These are phyloP conservation scores for Lepidostoma basale DNA, from an alignment of 1,140 invertebrate genomes.

Conservation along the genomic window DNA sequence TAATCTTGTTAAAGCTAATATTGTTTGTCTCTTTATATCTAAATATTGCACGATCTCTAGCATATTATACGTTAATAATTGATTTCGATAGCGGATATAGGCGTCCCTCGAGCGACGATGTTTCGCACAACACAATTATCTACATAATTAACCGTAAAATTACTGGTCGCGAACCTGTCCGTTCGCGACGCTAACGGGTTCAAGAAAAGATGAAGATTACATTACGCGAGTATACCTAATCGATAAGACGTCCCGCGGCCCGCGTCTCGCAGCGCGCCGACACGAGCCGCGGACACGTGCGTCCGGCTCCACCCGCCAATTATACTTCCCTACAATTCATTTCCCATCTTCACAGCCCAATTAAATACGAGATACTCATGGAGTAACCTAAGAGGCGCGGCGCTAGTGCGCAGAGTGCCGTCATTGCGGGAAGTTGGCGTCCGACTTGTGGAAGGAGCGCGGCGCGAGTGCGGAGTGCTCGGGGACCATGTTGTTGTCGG, in stretches of 20 bases:
- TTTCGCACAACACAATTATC: slow-evolving; percentile 6
- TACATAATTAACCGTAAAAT: slow-evolving; percentile 11
- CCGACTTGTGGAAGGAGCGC: slow-evolving; percentile 80
- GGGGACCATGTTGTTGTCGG: slow-evolving; percentile 80
- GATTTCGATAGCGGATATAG: slow-evolving; percentile 34
- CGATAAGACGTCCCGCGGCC: too few relatives aligned
- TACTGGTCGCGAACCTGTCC: neutral
- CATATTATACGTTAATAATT: slow-evolving; percentile 43
- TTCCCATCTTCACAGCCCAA: slow-evolving; percentile 60
- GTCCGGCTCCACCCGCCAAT: too few relatives aligned
- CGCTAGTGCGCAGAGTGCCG: slow-evolving; percentile 65
- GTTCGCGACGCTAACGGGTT: neutral
- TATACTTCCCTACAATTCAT: slow-evolving; percentile 38
- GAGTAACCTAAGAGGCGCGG: slow-evolving; percentile 48
- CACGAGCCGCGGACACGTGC: too few relatives aligned
- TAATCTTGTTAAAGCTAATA: slow-evolving; percentile 47
- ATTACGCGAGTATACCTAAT: too few relatives aligned
- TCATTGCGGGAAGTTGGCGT: slow-evolving; percentile 75
- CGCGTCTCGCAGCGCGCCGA: too few relatives aligned
- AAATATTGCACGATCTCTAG: slow-evolving; percentile 46
- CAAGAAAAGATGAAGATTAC: too few relatives aligned
- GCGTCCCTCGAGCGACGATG: slow-evolving; percentile 12
- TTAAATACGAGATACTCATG: slow-evolving; percentile 12
- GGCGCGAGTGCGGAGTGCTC: slow-evolving; percentile 63
- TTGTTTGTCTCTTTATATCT: slow-evolving; percentile 42